Conservation (phyloP, 2,113 vertebrate genomes). For the Dasyprocta punctata region DNA sequence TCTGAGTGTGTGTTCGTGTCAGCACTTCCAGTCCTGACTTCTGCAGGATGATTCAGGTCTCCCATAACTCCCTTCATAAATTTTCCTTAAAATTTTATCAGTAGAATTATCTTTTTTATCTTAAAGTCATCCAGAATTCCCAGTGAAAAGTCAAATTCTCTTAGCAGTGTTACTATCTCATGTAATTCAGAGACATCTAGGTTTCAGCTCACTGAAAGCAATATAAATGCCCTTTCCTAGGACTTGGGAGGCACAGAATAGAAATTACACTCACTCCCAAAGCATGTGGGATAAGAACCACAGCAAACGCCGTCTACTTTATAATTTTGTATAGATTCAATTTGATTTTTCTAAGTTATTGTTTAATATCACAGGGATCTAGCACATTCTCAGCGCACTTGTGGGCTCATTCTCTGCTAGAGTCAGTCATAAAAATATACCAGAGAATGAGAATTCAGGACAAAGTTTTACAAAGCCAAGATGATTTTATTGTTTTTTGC, state of each 20-base stretch:
- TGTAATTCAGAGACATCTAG: neutral
- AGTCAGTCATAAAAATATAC: neutral
- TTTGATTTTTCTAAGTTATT: neutral
- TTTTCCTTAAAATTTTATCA: neutral
- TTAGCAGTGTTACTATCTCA: neutral
- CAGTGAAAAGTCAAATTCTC: neutral
- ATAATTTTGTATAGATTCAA: neutral
- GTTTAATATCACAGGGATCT: neutral
- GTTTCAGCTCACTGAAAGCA: neutral
- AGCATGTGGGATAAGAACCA: neutral
- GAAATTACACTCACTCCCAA: neutral
- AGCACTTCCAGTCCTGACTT: neutral
- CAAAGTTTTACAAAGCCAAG: neutral
- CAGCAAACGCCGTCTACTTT: neutral
- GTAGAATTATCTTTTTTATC: neutral
- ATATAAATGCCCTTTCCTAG: neutral
- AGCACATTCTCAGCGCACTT: neutral
- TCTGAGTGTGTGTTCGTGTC: accelerated
- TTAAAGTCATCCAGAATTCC: neutral
- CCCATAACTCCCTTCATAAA: no score
- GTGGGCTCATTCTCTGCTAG: neutral
- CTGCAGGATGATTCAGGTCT: neutral
- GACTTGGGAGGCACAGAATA: accelerated
- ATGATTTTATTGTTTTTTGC: neutral
- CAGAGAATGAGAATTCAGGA: neutral